Percentiles rank a stretch among this genome's conserved stretches.
These are phyloP conservation scores for Lepidocyrtinus sp. DNA, from an alignment of 2,888 invertebrate species.

Conservation along the genomic window DNA sequence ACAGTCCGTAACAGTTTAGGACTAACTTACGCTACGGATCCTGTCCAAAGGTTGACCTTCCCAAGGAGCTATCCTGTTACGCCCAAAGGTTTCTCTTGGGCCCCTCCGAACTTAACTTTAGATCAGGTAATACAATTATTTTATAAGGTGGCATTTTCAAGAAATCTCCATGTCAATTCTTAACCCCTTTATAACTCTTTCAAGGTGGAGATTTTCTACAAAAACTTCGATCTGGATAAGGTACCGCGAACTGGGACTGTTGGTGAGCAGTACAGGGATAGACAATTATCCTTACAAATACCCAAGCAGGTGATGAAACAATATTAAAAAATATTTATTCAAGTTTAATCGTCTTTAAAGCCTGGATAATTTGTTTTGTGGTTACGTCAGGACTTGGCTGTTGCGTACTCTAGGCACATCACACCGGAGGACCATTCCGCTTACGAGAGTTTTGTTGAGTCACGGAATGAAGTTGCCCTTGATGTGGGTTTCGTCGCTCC, in stretches of 20 bases:
- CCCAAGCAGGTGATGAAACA: conserved; percentile 92
- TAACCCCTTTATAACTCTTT: neutral
- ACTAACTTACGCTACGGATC: conserved; percentile 72
- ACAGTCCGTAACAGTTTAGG: conserved; percentile 36
- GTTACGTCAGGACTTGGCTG: conserved; percentile 65
- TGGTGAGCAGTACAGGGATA: conserved; percentile 86
- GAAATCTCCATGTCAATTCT: neutral
- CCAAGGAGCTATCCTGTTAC: conserved; percentile 74
- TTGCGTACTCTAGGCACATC: conserved; percentile 73
- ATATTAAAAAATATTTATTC: conserved; percentile 72
- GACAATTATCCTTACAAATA: conserved; percentile 88
- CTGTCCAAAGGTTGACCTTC: conserved; percentile 74
- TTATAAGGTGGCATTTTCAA: no score
- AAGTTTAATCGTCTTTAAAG: neutral
- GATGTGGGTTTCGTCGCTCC: conserved; percentile 80
- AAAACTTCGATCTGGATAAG: conserved; percentile 85
- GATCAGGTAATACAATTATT: conserved; percentile 73
- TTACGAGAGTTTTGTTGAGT: conserved; percentile 94
- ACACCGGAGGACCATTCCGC: conserved; percentile 84
- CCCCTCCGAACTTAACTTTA: conserved; percentile 78
- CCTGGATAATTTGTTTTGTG: neutral
- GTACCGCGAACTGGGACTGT: conserved; percentile 82
- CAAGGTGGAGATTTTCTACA: conserved; percentile 94
- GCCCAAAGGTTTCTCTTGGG: conserved; percentile 81
- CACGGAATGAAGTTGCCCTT: conserved; percentile 94